Base-by-base conservation (phyloP, 2,888 invertebrate genomes). In the Harmothoe impar region DNA sequence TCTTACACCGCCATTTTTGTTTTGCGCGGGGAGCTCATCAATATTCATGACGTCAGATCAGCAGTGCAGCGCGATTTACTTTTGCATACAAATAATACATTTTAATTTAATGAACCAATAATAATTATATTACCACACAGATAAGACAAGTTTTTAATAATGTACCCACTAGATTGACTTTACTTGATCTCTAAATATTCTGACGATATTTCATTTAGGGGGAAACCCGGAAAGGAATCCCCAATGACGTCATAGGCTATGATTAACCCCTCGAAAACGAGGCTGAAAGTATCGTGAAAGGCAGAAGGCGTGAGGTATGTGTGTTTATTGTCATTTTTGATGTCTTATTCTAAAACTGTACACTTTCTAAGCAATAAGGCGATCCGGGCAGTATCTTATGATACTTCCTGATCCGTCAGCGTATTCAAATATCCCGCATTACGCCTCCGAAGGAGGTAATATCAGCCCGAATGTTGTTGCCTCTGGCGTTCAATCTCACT, bases 221-320 rank as follows among this genome's bases (percentile, higher is more conserved):
- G 86, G 84, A 43, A 86, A 86, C 54, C 86, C 86, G 86, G 86
- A 86, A 84, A 86, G 86, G 29, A 86, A 86, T 86, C 86, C 86
- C 86, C 86, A 5, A 54, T 86, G 86, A 86, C 86, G 86, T 86
- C 86, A 86, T 86, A 29, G 5, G 25, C 54, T 86, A 86, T 86
- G 86, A 86, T 86, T 86, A 86, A 86, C 86, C 86, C 86, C 86
- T 54, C 56, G 54, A 86, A 86, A 86, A 23, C 86, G 86, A 86
- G 86, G 86, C 86, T 86, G 86, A 52, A 43, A 56, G 86, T 86
- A 33, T 86, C 86, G 54, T 54, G 86, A 86, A 35, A 52, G 25
- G 25, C 86, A 25, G 54, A 86, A 54, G 33, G 54, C 86, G 86
- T 86, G 86, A 86, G 84, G 86, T 86, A 86, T 52, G 86, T 86